Evolutionary conservation across 2,113 vertebrate species (phyloP).

Genomic region (Prolemur simus): DNA sequence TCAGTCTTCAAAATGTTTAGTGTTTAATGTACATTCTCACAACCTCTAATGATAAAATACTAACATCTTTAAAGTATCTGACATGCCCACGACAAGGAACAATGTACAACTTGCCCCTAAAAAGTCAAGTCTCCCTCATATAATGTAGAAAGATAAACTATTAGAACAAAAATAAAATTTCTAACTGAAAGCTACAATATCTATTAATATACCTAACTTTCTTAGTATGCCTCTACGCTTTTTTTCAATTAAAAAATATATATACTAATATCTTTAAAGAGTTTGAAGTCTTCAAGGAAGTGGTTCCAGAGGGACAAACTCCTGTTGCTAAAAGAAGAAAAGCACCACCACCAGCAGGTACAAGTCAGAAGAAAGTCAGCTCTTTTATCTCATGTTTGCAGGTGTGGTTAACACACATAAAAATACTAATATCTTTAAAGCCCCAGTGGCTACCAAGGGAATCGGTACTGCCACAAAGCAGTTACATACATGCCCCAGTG

Average conservation of each 20-base stretch:
- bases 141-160: not conserved
- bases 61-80: slow-evolving; percentile 74
- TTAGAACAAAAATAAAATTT: slow-evolving; percentile 26
- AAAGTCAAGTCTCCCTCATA: not conserved
- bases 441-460: slow-evolving; percentile 73
- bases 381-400: not conserved
- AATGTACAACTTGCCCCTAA: not conserved
- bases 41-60: slow-evolving; percentile 17
- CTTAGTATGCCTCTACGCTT: not conserved
- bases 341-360: slow-evolving; percentile 69
- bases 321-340: slow-evolving; percentile 71
- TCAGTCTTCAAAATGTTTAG: not conserved
- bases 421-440: slow-evolving; percentile 81
- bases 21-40: not conserved
- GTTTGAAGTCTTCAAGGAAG: slow-evolving; percentile 68
- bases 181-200: not conserved
- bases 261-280: slow-evolving; percentile 80
- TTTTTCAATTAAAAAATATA: slow-evolving; percentile 46
- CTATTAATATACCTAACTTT: slow-evolving; percentile 4
- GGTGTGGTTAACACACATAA: slow-evolving; percentile 9
- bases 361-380: slow-evolving; percentile 23
- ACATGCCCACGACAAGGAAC: slow-evolving; percentile 57
- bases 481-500: slow-evolving; percentile 19
- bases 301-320: slow-evolving; percentile 66
- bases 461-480: slow-evolving; percentile 72